Base-by-base conservation (phyloP, 2,797 vertebrate genomes). In the Falco concolor region DNA sequence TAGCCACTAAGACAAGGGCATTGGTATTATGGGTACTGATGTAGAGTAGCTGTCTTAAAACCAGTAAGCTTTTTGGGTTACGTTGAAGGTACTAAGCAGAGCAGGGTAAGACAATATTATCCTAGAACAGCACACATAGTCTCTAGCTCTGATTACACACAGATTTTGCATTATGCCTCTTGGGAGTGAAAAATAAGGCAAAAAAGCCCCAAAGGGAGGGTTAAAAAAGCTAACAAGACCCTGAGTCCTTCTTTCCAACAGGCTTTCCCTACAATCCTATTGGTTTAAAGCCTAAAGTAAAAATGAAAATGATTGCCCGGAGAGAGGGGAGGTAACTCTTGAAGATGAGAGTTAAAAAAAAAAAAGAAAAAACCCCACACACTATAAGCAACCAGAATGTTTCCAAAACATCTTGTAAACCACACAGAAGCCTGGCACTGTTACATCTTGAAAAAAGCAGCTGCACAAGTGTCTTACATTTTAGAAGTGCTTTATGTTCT, bases 361-460 rank as follows among this genome's bases (percentile, higher is more conserved):
- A 61, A 50, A 52, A 47, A 77, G 49, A 36, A 50, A 61, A 47
- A 56, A 25, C 4, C 9, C 9, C 28, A 70, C 17, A 30, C 0
- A 0, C 25, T 70, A 30, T 61, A 82, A 94, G 80, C 38, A 91
- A 74, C 25, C 10, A 89, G 63, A 87, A 87, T 80, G 42, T 93
- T 96, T 96, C 84, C 91, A 95, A 96, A 96, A 93, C 81, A 93
- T 67, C 69, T 27, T 79, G 32, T 17, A 96, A 94, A 84, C 45
- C 63, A 68, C 83, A 80, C 8, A 86, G 76, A 94, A 93, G 84
- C 59, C 56, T 68, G 53, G 40, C 59, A 47, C 50, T 53, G 36
- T 44, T 67, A 84, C 63, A 40, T 82, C 49, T 70, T 60, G 40
- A 87, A 93, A 93, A 96, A 89, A 92, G 30, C 60, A 73, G 79